Evolutionary conservation across 2,888 invertebrate genomes (phyloP).

Genomic region (Pheosia tremula): DNA sequence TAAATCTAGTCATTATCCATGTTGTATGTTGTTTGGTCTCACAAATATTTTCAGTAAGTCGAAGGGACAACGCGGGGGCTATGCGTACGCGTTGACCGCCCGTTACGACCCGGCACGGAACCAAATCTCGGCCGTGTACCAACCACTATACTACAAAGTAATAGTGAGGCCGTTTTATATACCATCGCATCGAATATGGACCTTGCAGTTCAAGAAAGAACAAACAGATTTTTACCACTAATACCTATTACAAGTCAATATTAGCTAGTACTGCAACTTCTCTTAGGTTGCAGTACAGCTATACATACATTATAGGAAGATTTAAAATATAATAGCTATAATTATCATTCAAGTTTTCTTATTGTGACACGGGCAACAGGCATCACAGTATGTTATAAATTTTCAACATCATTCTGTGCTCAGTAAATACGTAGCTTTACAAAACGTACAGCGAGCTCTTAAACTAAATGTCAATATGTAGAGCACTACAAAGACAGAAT

Average conservation of each 20-base stretch:
- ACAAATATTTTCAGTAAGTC: slow-evolving; percentile 36
- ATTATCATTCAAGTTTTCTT: too few relatives aligned
- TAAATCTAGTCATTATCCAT: slow-evolving; percentile 39
- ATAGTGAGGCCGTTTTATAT: slow-evolving; percentile 52
- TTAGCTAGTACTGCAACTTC: too few relatives aligned
- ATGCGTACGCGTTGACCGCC: slow-evolving; percentile 9
- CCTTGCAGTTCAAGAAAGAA: too few relatives aligned
- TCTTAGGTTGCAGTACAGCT: too few relatives aligned
- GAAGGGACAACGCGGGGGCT: slow-evolving; percentile 16
- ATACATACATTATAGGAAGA: too few relatives aligned
- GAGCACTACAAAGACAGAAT: slow-evolving; percentile 73
- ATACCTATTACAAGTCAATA: too few relatives aligned
- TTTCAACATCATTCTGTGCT: slow-evolving; percentile 14
- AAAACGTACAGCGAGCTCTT: slow-evolving; percentile 10
- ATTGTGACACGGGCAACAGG: too few relatives aligned
- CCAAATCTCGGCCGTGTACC: slow-evolving; percentile 19
- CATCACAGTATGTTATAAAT: slow-evolving; percentile 6
- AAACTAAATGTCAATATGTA: slow-evolving; percentile 64
- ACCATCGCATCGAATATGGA: slow-evolving; percentile 26
- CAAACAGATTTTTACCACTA: too few relatives aligned
- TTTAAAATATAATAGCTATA: too few relatives aligned
- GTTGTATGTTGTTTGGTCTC: slow-evolving; percentile 33
- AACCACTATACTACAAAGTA: slow-evolving; percentile 33
- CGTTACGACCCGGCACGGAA: slow-evolving; percentile 38
- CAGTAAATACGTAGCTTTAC: not conserved